Conservation (phyloP, 2,797 vertebrate species). For the Lagodon rhomboides region DNA sequence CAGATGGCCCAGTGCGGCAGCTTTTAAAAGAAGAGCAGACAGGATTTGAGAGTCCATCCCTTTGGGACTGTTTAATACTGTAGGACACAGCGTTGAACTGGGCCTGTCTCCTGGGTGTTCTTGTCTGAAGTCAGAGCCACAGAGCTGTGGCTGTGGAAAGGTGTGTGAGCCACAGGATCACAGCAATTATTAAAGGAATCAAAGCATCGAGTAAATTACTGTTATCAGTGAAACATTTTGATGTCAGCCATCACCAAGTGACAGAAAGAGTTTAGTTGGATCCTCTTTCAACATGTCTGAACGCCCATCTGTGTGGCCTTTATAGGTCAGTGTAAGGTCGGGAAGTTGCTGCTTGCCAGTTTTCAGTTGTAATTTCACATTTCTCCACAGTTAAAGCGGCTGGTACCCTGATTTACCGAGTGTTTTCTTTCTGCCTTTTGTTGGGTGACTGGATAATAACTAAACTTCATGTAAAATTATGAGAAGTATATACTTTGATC, state of each 20-base stretch:
- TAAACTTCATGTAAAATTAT: not conserved
- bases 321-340: slow-evolving; percentile 37
- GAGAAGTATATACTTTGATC: not conserved
- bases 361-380: not conserved
- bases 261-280: slow-evolving; percentile 49
- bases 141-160: slow-evolving; percentile 16
- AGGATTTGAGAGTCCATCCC: slow-evolving; percentile 50
- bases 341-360: not conserved
- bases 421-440: not conserved
- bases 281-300: slow-evolving; percentile 21
- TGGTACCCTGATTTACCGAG: not conserved
- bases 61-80: slow-evolving; percentile 56
- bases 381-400: not conserved
- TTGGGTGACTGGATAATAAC: not conserved
- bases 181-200: slow-evolving; percentile 58
- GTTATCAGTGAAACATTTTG: slow-evolving; percentile 45
- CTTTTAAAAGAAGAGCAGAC: slow-evolving; percentile 57
- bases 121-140: slow-evolving; percentile 56
- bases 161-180: slow-evolving; percentile 47
- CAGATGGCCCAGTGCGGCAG: slow-evolving; percentile 33
- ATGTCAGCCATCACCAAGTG: slow-evolving; percentile 11
- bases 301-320: slow-evolving; percentile 30
- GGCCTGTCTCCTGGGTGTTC: slow-evolving; percentile 52
- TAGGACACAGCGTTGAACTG: slow-evolving; percentile 51
- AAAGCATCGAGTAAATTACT: slow-evolving; percentile 51